Base-by-base conservation (phyloP, 2,888 invertebrate species). In the Torymus texanus region DNA sequence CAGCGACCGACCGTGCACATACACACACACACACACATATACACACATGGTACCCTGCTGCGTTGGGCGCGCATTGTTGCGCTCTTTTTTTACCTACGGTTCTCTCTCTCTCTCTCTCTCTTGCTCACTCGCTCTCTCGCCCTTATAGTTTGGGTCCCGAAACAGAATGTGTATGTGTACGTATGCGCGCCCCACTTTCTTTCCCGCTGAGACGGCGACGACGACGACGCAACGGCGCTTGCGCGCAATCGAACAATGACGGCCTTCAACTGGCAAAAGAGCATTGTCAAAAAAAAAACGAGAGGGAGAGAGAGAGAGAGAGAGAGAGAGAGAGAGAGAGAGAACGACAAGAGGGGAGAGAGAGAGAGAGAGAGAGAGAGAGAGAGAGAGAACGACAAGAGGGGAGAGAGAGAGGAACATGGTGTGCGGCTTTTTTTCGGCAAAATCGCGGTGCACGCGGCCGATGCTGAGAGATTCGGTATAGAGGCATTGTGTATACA, bases 51-150 rank as follows among this genome's bases (percentile, higher is more conserved):
- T 85, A 81, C 83, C 88, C 88, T 86, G 87, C 79, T 78, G 81
- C 72, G 72, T 88, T 87, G 87, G 68, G 87, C 84, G 86, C 84
- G 85, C 86, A 88, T 89, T 89, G 89, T 89, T 89, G 86, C 84
- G 85, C 86, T 85, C 86, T 86, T 86, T 87, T 85, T 86, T 85
- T 41, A 41, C 79, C 65, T 67, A 16, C 13, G 4, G 11, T 18
- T 67, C 41, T 63, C 29, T 63, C 14, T 18, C 0, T 3, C 59
- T 21, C 18, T 3, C 3, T 65, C 41, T n/a, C n/a, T n/a, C n/a
- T n/a, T n/a, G n/a, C n/a, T 70, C 53, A 50, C 8, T 24, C 62
- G 18, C 24, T 56, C 75, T 65, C 68, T 65, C 53, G 58, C 63
- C 41, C 41, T 41, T 41, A 41, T 41, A 41, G 41, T 41, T 41